These are phyloP conservation scores for Ips typographus DNA, from an alignment of 1,140 invertebrate genomes.

Conservation along the genomic window DNA sequence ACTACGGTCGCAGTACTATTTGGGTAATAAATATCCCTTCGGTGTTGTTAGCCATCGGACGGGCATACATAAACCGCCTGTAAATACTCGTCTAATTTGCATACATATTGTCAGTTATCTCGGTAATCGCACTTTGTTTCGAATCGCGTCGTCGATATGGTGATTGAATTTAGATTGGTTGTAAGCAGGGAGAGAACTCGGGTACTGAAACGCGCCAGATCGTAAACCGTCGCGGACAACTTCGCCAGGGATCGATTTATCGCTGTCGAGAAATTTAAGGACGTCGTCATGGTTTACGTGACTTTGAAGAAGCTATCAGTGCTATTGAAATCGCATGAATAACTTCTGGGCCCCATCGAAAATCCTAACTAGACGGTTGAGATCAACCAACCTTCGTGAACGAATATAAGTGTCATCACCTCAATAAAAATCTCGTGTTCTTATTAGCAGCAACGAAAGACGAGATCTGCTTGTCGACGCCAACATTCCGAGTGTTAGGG, in stretches of 20 bases:
- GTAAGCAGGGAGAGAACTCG: conserved; percentile 29
- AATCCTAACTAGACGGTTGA: too few species aligned
- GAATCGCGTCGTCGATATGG: conserved; percentile 40
- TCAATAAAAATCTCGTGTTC: conserved; percentile 1
- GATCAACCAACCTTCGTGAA: background rate
- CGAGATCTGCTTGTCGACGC: conserved; percentile 17
- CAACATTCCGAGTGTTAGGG: conserved; percentile 26
- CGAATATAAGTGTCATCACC: background rate
- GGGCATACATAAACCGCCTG: conserved; percentile 42
- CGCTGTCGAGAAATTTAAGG: background rate
- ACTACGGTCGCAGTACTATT: conserved; percentile 14
- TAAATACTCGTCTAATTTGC: conserved; percentile 46
- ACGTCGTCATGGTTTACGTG: background rate
- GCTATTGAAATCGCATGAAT: too few species aligned
- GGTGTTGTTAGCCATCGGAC: conserved; percentile 41
- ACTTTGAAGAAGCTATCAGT: too few species aligned
- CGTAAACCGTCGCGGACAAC: conserved; percentile 26
- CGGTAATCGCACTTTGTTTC: conserved; percentile 43
- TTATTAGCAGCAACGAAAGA: conserved; percentile 14
- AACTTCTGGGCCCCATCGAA: too few species aligned
- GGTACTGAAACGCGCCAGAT: conserved; percentile 25
- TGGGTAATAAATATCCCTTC: conserved; percentile 33
- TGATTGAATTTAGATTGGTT: conserved; percentile 47
- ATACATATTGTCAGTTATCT: conserved; percentile 48
- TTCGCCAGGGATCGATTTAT: conserved; percentile 26